phyloP scores from a whole-genome alignment of 2,797 vertebrate species.

The Bovichtus variegatus region DNA sequence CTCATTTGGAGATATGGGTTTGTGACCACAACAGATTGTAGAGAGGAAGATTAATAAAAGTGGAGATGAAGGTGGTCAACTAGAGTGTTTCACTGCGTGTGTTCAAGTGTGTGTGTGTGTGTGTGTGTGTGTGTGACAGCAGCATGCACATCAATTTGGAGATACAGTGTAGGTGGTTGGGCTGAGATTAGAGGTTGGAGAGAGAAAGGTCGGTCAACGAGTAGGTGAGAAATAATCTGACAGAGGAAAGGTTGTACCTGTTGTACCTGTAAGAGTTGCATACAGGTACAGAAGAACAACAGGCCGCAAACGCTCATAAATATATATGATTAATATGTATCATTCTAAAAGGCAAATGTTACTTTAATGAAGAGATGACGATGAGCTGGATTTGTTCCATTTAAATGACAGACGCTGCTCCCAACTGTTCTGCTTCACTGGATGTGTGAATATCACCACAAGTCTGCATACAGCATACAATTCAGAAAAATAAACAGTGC shows the following conservation, averaged over 20 bases:
- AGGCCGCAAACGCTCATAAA: background rate
- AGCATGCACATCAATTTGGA: constrained; percentile 14
- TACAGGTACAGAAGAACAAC: background rate
- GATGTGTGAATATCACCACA: constrained; percentile 7
- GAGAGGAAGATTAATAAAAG: constrained; percentile 35
- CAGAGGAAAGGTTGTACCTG: background rate
- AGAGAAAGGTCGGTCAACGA: background rate
- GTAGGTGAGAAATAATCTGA: background rate
- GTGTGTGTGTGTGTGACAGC: constrained; percentile 28
- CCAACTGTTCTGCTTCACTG: constrained; percentile 25
- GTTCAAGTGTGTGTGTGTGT: constrained; percentile 33
- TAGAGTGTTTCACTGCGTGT: constrained; percentile 28
- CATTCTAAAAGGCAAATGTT: background rate
- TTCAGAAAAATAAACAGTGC: constrained; percentile 2
- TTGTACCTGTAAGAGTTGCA: too few species aligned
- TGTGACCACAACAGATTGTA: constrained; percentile 31
- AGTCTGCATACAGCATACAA: constrained; percentile 16
- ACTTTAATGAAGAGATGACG: constrained; percentile 25
- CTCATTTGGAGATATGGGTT: constrained; percentile 43
- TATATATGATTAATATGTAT: background rate
- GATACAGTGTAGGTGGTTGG: background rate
- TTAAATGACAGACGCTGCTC: constrained; percentile 18
- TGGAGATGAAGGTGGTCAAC: constrained; percentile 17
- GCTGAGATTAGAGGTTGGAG: constrained; percentile 1
- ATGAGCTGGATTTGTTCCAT: constrained; percentile 6